A percentile compares a stretch with the other conserved stretches of the same genome.
These are phyloP conservation scores for Bradypodion ventrale DNA, from an alignment of 2,797 vertebrate species.

Conservation along the genomic window DNA sequence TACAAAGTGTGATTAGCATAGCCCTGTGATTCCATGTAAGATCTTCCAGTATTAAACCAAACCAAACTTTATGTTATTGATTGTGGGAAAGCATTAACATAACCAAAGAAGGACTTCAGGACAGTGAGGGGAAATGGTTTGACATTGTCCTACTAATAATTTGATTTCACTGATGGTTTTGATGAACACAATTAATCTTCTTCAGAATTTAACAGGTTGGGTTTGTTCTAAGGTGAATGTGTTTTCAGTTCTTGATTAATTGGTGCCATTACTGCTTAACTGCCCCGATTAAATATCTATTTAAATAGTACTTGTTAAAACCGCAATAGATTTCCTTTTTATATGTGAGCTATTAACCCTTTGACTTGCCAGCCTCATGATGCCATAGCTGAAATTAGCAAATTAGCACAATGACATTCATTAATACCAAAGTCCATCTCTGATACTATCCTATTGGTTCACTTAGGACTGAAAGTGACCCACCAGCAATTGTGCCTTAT, in stretches of 20 bases:
- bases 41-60: not conserved
- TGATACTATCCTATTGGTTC: not conserved
- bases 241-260: constrained; percentile 74
- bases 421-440: constrained; percentile 32
- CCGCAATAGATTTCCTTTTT: constrained; percentile 44
- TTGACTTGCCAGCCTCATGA: constrained; percentile 43
- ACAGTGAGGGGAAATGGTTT: constrained; percentile 43
- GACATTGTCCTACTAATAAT: constrained; percentile 67
- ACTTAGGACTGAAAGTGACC: constrained; percentile 24
- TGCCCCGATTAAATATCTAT: constrained; percentile 66
- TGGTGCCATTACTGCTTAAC: constrained; percentile 70
- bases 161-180: constrained; percentile 54
- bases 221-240: constrained; percentile 66
- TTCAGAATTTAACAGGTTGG: constrained; percentile 63
- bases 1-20: not conserved
- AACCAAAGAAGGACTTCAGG: not conserved
- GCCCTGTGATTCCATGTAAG: not conserved
- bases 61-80: constrained; percentile 2
- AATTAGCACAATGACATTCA: constrained; percentile 10
- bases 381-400: constrained; percentile 39
- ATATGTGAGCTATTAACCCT: constrained; percentile 25
- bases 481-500: not conserved
- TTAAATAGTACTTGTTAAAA: constrained; percentile 61
- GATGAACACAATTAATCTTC: constrained; percentile 69
- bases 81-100: not conserved